A percentile compares a stretch with the other conserved stretches of the same genome.
These are phyloP conservation scores for Notolepis coatsorum DNA, from an alignment of 2,797 vertebrate genomes.

Conservation along the genomic window DNA sequence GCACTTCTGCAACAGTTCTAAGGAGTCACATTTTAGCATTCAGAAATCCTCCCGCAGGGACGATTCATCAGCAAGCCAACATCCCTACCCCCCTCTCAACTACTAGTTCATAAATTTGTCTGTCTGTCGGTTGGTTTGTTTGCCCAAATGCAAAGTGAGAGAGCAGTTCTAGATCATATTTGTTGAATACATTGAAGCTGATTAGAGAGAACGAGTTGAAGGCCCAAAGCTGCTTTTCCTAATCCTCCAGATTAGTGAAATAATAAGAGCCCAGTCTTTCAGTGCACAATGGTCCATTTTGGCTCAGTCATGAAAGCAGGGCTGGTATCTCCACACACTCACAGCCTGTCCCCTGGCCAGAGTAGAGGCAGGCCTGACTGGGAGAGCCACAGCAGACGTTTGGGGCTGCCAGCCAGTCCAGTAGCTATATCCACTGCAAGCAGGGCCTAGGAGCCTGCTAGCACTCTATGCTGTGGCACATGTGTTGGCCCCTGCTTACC, in stretches of 20 bases:
- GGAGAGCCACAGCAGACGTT: constrained; percentile 53
- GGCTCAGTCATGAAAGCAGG: constrained; percentile 53
- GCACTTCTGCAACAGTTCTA: neutral
- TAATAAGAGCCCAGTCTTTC: constrained; percentile 72
- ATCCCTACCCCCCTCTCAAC: constrained; percentile 2
- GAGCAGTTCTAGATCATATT: constrained; percentile 69
- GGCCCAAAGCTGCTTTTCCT: constrained; percentile 76
- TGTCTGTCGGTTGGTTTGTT: constrained; percentile 14
- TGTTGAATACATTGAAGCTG: constrained; percentile 66
- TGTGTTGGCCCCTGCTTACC: no score
- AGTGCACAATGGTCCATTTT: constrained; percentile 47
- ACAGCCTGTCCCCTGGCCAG: constrained; percentile 62
- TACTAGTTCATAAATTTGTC: constrained; percentile 18
- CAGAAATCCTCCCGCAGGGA: neutral
- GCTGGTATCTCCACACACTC: constrained; percentile 72
- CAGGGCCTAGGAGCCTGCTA: constrained; percentile 34
- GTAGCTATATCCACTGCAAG: constrained; percentile 51
- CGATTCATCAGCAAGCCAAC: neutral
- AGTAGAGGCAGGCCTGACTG: constrained; percentile 46
- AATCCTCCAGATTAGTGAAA: constrained; percentile 78
- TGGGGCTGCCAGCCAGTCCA: constrained; percentile 56
- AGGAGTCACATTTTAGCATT: neutral
- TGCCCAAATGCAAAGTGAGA: constrained; percentile 47
- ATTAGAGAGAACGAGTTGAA: constrained; percentile 66
- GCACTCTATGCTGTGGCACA: constrained; percentile 5